phyloP scores from a whole-genome alignment of 2,888 invertebrate genomes.

The Raillietiella orientalis region DNA sequence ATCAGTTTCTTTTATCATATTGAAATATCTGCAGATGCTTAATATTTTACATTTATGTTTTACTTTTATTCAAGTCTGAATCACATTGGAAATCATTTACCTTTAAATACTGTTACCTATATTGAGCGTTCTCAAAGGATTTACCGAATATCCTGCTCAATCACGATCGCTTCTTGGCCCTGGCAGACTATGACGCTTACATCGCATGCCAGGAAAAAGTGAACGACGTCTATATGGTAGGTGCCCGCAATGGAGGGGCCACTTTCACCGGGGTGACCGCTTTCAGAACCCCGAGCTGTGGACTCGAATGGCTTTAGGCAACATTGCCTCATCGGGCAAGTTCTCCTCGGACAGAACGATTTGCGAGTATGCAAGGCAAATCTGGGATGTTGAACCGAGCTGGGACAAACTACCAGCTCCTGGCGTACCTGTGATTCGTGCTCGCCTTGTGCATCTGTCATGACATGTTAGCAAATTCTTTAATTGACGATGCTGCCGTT shows the following conservation, averaged over 20 bases:
- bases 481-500: too few relatives aligned
- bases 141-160: constrained; percentile 64
- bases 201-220: constrained; percentile 73
- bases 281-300: constrained; percentile 55
- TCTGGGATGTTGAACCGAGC: constrained; percentile 78
- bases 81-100: too few relatives aligned
- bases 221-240: constrained; percentile 47
- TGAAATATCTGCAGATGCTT: too few relatives aligned
- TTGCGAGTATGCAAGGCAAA: constrained; percentile 74
- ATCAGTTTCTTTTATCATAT: too few relatives aligned
- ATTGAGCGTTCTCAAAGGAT: too few relatives aligned
- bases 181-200: constrained; percentile 87
- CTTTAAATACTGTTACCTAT: too few relatives aligned
- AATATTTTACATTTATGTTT: too few relatives aligned
- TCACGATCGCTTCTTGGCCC: constrained; percentile 63
- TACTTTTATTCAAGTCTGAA: too few relatives aligned
- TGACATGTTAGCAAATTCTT: too few relatives aligned
- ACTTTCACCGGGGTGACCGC: constrained; percentile 5
- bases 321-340: constrained; percentile 92
- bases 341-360: constrained; percentile 97
- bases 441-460: too few relatives aligned
- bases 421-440: constrained; percentile 31
- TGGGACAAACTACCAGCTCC: constrained; percentile 80
- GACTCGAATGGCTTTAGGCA: constrained; percentile 81
- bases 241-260: too few relatives aligned